phyloP scores from a whole-genome alignment of 2,888 invertebrate species.

The Mylabris sibirica region DNA sequence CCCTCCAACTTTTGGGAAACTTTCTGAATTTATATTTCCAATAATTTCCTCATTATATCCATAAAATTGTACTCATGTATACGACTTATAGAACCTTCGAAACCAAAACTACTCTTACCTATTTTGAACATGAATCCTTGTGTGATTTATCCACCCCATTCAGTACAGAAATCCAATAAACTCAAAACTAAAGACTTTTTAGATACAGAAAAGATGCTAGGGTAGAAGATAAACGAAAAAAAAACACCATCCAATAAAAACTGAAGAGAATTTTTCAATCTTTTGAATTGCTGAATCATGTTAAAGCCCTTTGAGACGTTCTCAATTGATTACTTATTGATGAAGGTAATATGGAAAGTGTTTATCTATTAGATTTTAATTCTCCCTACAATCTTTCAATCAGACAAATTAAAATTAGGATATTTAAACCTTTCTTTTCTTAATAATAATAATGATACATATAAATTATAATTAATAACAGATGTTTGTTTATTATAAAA shows the following conservation, averaged over 20 bases:
- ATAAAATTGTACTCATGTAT: too few relatives aligned
- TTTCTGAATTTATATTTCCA: too few relatives aligned
- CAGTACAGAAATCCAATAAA: neutral
- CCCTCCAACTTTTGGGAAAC: too few relatives aligned
- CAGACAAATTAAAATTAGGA: too few relatives aligned
- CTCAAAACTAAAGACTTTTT: neutral
- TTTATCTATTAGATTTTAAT: neutral
- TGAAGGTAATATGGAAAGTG: neutral
- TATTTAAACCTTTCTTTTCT: neutral
- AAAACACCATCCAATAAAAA: neutral
- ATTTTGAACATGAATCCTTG: too few relatives aligned
- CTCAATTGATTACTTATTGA: slow-evolving; percentile 2
- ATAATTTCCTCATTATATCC: too few relatives aligned
- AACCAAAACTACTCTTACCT: too few relatives aligned
- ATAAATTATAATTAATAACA: neutral
- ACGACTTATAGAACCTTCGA: too few relatives aligned
- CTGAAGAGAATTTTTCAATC: neutral
- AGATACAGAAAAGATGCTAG: too few relatives aligned
- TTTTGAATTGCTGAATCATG: slow-evolving; percentile 4
- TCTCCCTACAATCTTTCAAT: neutral
- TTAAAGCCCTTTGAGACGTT: neutral
- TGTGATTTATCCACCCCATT: too few relatives aligned
- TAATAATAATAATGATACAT: neutral
- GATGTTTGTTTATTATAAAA: slow-evolving; percentile 7
- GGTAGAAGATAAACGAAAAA: neutral